Evolutionary conservation across 2,797 vertebrate genomes (phyloP), one percentile per base, ranked within the genome.

Genomic region (Telmatherina bonti): DNA sequence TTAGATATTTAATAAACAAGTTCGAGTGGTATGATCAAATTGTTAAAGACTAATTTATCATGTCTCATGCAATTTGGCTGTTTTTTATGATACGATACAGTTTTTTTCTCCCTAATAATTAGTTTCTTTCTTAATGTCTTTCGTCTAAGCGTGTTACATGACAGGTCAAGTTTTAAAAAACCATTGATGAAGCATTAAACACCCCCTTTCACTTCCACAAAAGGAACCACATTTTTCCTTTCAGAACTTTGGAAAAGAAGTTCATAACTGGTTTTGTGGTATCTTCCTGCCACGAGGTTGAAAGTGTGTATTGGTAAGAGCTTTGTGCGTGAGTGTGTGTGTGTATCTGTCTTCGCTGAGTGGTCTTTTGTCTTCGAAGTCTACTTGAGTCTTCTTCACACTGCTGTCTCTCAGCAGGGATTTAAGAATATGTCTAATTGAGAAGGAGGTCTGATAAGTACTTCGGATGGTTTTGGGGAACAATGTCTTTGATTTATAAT

Each of bases 361-460:
- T 52, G 8, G 71, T 68, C 36, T 38, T 51, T 53, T 62, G 66
- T 56, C 61, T 72, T 22, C 69, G 30, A 20, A 27, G 58, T 78
- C 73, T 67, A 53, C 65, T 81, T 63, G 62, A 55, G 51, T 78
- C 51, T 65, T 61, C 65, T 73, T 78, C 52, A 45, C 65, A 8
- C 68, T 35, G 60, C 74, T 72, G 58, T 78, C 72, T 52, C 60
- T 67, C 47, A 54, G 41, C 54, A 54, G 8, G 74, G 73, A 79
- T 82, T 85, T 64, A 62, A 75, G 68, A 72, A 74, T 55, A 58
- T 57, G 64, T 45, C 47, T 62, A 84, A 82, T 73, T 67, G 67
- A 76, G 49, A 63, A 63, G 59, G 62, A 57, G 57, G 51, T 55
- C 52, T 66, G 67, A 77, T 65, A 72, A 76, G 62, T 60, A 76